Evolutionary conservation across 2,797 vertebrate genomes (phyloP).

Genomic region (Rhinophrynus dorsalis): DNA sequence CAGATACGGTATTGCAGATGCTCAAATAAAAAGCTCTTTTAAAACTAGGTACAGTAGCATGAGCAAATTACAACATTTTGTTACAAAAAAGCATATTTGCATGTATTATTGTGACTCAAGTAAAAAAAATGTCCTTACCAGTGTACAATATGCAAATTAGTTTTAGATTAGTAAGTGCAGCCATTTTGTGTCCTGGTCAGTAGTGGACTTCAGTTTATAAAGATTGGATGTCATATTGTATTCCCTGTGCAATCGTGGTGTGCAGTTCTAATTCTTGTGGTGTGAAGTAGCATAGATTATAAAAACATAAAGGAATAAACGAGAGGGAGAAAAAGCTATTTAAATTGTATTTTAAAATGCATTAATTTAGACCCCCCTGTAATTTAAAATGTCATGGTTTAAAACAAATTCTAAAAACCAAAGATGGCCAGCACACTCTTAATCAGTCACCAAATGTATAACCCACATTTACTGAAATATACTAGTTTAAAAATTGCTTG

Average conservation of each 20-base stretch:
- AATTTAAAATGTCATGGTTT: constrained; percentile 72
- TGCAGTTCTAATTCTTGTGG: constrained; percentile 87
- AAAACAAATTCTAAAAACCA: constrained; percentile 75
- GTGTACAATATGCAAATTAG: constrained; percentile 86
- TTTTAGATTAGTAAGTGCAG: constrained; percentile 90
- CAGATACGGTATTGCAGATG: constrained; percentile 79
- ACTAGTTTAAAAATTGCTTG: constrained; percentile 56
- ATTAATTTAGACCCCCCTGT: neutral
- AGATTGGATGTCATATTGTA: constrained; percentile 90
- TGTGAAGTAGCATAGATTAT: constrained; percentile 79
- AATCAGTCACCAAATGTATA: constrained; percentile 78
- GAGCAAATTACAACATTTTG: constrained; percentile 79
- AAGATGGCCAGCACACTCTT: constrained; percentile 82
- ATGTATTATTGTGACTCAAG: constrained; percentile 92
- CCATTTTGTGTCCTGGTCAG: constrained; percentile 84
- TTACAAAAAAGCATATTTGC: constrained; percentile 85
- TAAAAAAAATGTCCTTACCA: constrained; percentile 84
- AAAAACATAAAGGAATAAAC: constrained; percentile 44
- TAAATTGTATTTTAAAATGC: constrained; percentile 62
- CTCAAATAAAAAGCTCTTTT: constrained; percentile 71
- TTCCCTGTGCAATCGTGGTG: constrained; percentile 90
- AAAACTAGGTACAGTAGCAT: constrained; percentile 84
- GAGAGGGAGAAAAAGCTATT: constrained; percentile 49
- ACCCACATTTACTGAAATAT: constrained; percentile 62
- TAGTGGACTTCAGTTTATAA: constrained; percentile 83